Evolutionary conservation across 1,140 invertebrate species (phyloP), one percentile per base, ranked within the genome.

Genomic region (Coenobita brevimanus): DNA sequence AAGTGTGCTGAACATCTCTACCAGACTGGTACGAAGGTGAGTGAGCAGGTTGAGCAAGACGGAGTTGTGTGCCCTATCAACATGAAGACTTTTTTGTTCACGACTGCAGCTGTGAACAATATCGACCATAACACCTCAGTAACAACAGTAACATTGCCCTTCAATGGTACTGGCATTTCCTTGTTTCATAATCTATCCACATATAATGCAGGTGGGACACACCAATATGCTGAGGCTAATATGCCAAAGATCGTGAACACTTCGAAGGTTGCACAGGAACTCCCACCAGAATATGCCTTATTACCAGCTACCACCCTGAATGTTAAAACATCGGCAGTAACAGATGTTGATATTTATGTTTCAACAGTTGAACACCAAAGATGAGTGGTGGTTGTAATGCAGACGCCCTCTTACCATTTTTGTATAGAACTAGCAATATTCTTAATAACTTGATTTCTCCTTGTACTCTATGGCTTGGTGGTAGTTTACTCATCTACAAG

Each of bases 51-150:
- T 54, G 38, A n/a, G 75, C 46, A n/a, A 41, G 41, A 78, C 6
- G 46, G 41, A 78, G 75, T n/a, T 46, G 41, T 78, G n/a, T 78
- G 75, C 75, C 75, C 75, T 15, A 78, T 78, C 75, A 78, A 78
- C 24, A 43, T 78, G 75, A 78, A 6, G 30, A 54, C 21, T 41
- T 33, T 33, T 54, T 78, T 78, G 36, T 78, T 78, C 38, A 78
- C 75, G 21, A 46, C 75, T 46, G 75, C 38, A 43, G 46, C 75
- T 46, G 75, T 41, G 17, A 30, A 78, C 8, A 78, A 78, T 30
- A 54, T 78, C 6, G 75, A 46, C 43, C 75, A 78, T 41, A 78
- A 78, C 75, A 73, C 69, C 27, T 73, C 15, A 73, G 13, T 30
- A 73, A 73, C 15, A 73, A 73, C 69, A 36, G 69, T 30, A 36